Conservation (phyloP, 2,888 invertebrate species). For the Hypena proboscidalis region DNA sequence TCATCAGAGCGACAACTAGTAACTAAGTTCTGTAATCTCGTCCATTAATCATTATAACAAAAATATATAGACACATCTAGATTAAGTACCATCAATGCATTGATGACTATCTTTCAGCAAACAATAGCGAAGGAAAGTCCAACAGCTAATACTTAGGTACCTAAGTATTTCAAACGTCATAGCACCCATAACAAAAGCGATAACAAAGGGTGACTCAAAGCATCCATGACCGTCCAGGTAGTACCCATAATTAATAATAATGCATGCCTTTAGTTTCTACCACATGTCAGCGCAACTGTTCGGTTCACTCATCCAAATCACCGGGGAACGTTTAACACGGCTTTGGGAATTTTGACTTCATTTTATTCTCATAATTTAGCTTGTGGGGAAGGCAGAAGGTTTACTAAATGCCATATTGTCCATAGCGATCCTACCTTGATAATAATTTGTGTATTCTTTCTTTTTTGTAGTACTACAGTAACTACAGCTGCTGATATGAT, state of each 20-base stretch:
- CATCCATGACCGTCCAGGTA: conserved; percentile 7
- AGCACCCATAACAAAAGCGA: conserved; percentile 23
- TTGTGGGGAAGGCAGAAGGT: neutral
- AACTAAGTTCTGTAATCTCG: too few relatives aligned
- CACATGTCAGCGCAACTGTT: conserved; percentile 43
- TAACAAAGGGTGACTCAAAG: conserved; percentile 19
- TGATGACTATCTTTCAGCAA: too few relatives aligned
- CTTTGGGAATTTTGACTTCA: conserved; percentile 33
- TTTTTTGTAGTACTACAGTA: too few relatives aligned
- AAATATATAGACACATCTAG: too few relatives aligned
- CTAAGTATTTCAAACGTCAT: conserved; percentile 17
- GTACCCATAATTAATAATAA: neutral
- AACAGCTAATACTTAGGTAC: too few relatives aligned
- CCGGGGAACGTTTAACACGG: conserved; percentile 20
- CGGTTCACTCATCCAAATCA: conserved; percentile 35
- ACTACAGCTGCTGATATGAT: too few relatives aligned
- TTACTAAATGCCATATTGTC: too few relatives aligned
- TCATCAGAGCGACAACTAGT: too few relatives aligned
- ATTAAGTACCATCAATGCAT: too few relatives aligned
- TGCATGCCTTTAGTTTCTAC: conserved; percentile 9
- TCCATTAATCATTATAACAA: too few relatives aligned
- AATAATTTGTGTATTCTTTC: too few relatives aligned
- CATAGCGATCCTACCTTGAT: too few relatives aligned
- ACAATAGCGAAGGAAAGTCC: neutral
- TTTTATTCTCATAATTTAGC: conserved; percentile 34